Evolutionary conservation across 2,797 vertebrate genomes (phyloP).

Genomic region (Pygocentrus nattereri): DNA sequence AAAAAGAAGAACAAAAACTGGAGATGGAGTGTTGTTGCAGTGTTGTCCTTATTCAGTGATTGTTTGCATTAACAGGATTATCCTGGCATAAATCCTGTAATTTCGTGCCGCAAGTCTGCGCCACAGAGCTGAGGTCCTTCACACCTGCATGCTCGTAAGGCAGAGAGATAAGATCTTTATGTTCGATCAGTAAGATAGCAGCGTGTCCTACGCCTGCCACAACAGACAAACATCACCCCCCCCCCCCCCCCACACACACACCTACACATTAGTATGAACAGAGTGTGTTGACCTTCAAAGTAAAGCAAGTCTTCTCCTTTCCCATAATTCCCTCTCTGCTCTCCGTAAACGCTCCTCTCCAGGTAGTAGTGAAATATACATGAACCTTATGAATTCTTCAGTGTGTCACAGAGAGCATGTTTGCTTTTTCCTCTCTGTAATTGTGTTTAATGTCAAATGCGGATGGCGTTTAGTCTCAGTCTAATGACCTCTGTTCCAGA

Average conservation of each 20-base stretch:
- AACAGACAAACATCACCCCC: conserved; percentile 30
- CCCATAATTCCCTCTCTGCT: not conserved
- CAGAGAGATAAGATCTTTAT: not conserved
- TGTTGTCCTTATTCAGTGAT: no score
- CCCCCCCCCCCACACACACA: not conserved
- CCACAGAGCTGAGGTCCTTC: no score
- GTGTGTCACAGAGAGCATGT: conserved; percentile 10
- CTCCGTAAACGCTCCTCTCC: not conserved
- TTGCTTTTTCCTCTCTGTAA: conserved; percentile 60
- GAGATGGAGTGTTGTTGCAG: no score
- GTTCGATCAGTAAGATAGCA: conserved; percentile 37
- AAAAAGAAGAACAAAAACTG: no score
- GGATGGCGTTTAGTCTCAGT: conserved; percentile 61
- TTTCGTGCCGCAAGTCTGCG: no score
- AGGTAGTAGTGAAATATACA: conserved; percentile 1
- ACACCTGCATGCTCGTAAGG: not conserved
- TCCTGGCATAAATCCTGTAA: no score
- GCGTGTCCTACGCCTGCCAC: not conserved
- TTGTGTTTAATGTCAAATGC: conserved; percentile 71
- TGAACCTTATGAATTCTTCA: conserved; percentile 49
- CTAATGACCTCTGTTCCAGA: conserved; percentile 53
- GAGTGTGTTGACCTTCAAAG: conserved; percentile 16
- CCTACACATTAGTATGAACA: conserved; percentile 28
- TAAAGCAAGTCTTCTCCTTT: not conserved
- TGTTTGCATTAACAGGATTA: no score